Evolutionary conservation across 2,888 invertebrate genomes (phyloP).

Genomic region (Priocnemis perturbator): DNA sequence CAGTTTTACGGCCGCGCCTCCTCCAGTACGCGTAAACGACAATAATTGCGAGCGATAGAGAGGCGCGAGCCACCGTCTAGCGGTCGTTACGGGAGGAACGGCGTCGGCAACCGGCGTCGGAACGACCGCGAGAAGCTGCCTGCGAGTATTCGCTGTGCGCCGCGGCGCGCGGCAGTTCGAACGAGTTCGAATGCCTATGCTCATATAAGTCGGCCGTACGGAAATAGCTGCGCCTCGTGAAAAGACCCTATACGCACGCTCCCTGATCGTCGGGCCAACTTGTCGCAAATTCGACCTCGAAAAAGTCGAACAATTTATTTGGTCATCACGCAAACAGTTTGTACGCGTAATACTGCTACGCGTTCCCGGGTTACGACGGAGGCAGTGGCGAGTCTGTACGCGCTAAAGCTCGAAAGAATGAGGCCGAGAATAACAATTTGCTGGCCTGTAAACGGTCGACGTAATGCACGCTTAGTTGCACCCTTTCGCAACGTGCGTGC

Average conservation of each 20-base stretch:
- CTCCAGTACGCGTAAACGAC: conserved; percentile 60
- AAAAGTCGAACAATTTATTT: no score
- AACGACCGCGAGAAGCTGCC: conserved; percentile 17
- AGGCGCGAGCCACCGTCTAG: conserved; percentile 32
- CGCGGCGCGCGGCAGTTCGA: no score
- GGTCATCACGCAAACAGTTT: no score
- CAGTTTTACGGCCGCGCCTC: conserved; percentile 58
- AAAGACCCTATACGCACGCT: no score
- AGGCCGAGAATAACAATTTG: not conserved
- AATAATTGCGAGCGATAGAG: conserved; percentile 66
- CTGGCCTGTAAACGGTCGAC: not conserved
- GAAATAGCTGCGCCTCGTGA: no score
- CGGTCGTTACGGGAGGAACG: conserved; percentile 55
- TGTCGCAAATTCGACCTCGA: no score
- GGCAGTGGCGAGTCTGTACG: not conserved
- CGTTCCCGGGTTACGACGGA: no score
- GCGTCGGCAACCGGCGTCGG: conserved; percentile 24
- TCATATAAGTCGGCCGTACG: no score
- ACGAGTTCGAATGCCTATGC: no score
- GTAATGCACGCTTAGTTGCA: conserved; percentile 43
- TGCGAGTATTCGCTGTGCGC: conserved; percentile 4
- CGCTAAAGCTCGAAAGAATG: not conserved
- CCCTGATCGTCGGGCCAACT: no score
- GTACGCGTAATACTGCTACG: no score
- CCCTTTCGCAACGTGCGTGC: conserved; percentile 25